Base-by-base conservation (phyloP, 2,797 vertebrate genomes). In the Neostethus bicornis region DNA sequence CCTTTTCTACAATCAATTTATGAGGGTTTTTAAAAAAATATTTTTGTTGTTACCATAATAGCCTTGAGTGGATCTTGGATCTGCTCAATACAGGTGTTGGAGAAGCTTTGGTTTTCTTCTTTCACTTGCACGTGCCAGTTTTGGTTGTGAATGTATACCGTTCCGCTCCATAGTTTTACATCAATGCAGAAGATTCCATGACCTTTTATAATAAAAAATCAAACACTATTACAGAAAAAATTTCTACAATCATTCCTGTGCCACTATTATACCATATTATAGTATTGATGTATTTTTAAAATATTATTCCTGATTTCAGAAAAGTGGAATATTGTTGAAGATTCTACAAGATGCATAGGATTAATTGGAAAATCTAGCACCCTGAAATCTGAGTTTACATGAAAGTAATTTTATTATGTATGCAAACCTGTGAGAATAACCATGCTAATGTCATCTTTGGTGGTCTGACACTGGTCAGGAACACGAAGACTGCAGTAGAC, bases 171-270 rank as follows among this genome's bases (percentile, higher is more conserved):
- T 55, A 66, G 44, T 78, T 90, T 92, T 0, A 92, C 70, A 41
- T 93, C 92, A 2, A 93, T 70, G 66, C 92, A 93, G 80, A 91
- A 90, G 48, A 93, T 69, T 16, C 88, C 91, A 14, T 80, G 79
- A 44, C 91, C 92, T 93, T 66, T 1, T 3, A 47, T 51, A 23
- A 47, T 1, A 44, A 32, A 50, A 21, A 0, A 16, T 24, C 4
- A 23, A 20, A 28, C 3, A 28, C n/a, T n/a, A n/a, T n/a, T 12
- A 51, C 24, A 11, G 5, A 7, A 3, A 11, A n/a, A n/a, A n/a
- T n/a, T n/a, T n/a, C n/a, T n/a, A n/a, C n/a, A n/a, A n/a, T n/a
- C n/a, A n/a, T n/a, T n/a, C n/a, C n/a, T n/a, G n/a, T 16, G 35
- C 3, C 6, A 12, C 11, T 8, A 7, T 44, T 19, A 25, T 12